Evolutionary conservation across 2,797 vertebrate species (phyloP).

Genomic region (Philypnodon macrostomus): DNA sequence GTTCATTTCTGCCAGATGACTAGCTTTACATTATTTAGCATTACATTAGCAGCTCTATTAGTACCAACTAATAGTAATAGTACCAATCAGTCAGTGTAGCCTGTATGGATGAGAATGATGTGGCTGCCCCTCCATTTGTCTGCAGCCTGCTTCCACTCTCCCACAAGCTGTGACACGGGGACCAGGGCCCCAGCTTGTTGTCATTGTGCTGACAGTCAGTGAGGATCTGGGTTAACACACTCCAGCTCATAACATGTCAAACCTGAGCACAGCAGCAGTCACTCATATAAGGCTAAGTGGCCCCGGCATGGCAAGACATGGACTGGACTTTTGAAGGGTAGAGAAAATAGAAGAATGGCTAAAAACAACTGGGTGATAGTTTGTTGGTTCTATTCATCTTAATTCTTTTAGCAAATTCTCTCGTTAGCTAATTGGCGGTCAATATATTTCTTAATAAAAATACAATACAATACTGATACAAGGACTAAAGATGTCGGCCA

Average conservation of each 20-base stretch:
- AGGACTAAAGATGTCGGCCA: too few species aligned
- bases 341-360: conserved; percentile 4
- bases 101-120: conserved; percentile 38
- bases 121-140: conserved; percentile 43
- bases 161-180: conserved; percentile 34
- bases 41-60: too few species aligned
- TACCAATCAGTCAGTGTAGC: too few species aligned
- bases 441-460: too few species aligned
- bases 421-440: too few species aligned
- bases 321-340: neutral
- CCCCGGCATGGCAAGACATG: conserved; percentile 14
- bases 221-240: conserved; percentile 56
- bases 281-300: conserved; percentile 23
- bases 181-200: conserved; percentile 54
- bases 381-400: neutral
- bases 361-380: neutral
- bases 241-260: conserved; percentile 46
- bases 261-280: conserved; percentile 37
- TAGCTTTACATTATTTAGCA: too few species aligned
- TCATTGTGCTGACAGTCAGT: conserved; percentile 51
- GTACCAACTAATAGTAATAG: too few species aligned
- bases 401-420: too few species aligned
- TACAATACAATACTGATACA: too few species aligned
- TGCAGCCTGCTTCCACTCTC: conserved; percentile 27
- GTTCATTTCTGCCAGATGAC: too few species aligned